phyloP scores from a whole-genome alignment of 1,140 invertebrate species.

The Coenobita brevimanus region DNA sequence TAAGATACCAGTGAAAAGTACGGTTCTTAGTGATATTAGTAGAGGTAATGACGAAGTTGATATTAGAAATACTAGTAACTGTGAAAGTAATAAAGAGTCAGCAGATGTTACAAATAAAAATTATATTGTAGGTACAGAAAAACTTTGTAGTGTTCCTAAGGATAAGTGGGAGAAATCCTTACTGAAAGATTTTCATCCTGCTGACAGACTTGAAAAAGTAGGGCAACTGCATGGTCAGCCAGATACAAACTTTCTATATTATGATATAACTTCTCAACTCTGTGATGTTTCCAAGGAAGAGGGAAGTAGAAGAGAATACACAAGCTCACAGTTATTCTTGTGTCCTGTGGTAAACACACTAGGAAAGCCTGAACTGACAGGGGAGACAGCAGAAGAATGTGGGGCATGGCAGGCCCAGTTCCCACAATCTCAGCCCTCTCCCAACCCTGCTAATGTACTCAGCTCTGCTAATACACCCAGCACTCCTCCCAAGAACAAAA shows the following conservation, averaged over 20 bases:
- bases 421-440: not conserved
- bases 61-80: not conserved
- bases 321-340: no score
- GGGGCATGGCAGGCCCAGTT: slow-evolving; percentile 20
- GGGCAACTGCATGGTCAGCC: not conserved
- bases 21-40: slow-evolving; percentile 5
- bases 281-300: no score
- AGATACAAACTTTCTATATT: not conserved
- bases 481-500: not conserved
- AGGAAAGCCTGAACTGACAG: slow-evolving; percentile 2
- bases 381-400: slow-evolving; percentile 27
- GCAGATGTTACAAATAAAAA: not conserved
- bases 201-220: not conserved
- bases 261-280: not conserved
- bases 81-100: not conserved
- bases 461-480: not conserved
- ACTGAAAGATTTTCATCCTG: not conserved
- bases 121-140: not conserved
- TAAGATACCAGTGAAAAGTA: not conserved
- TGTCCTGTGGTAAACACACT: not conserved
- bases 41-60: not conserved
- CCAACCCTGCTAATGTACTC: not conserved
- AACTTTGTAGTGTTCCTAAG: not conserved
- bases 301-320: not conserved
- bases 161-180: not conserved